A percentile compares a stretch with the other conserved stretches of the same genome.
Conservation (phyloP, 2,797 vertebrate species). For the Falco columbarius region DNA sequence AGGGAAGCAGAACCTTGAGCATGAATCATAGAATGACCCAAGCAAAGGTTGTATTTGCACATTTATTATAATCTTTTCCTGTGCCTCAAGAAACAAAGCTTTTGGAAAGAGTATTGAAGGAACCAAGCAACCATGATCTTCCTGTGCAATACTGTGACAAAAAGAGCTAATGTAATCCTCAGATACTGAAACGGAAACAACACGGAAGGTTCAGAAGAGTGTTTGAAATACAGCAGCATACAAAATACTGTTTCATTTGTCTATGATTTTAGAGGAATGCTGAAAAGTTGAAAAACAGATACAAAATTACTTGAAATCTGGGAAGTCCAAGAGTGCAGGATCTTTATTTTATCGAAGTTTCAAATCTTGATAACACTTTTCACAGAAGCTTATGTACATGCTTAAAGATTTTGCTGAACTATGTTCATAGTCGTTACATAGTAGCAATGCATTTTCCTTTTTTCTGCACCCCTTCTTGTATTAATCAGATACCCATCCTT, state of each 20-base stretch:
- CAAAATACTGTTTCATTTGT: not conserved
- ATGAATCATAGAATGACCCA: not conserved
- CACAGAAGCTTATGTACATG: not conserved
- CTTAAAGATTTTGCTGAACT: not conserved
- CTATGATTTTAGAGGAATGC: not conserved
- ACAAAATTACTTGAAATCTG: not conserved
- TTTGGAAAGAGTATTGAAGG: not conserved
- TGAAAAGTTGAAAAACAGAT: not conserved
- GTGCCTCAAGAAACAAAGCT: not conserved
- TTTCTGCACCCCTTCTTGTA: not conserved
- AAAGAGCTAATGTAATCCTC: not conserved
- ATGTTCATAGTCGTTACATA: not conserved
- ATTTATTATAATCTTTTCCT: not conserved
- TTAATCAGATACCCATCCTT: not conserved
- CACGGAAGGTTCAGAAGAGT: not conserved
- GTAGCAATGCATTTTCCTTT: not conserved
- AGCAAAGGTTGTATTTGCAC: not conserved
- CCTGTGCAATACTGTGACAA: not conserved
- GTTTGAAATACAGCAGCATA: not conserved
- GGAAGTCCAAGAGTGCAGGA: not conserved
- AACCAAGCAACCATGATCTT: not conserved
- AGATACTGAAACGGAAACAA: not conserved
- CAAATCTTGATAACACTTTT: not conserved
- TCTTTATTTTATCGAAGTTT: not conserved
- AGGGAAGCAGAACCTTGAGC: not conserved